A percentile compares a stretch with the other conserved stretches of the same genome.
phyloP scores from a whole-genome alignment of 1,140 invertebrate genomes.

The Conus ventricosus region DNA sequence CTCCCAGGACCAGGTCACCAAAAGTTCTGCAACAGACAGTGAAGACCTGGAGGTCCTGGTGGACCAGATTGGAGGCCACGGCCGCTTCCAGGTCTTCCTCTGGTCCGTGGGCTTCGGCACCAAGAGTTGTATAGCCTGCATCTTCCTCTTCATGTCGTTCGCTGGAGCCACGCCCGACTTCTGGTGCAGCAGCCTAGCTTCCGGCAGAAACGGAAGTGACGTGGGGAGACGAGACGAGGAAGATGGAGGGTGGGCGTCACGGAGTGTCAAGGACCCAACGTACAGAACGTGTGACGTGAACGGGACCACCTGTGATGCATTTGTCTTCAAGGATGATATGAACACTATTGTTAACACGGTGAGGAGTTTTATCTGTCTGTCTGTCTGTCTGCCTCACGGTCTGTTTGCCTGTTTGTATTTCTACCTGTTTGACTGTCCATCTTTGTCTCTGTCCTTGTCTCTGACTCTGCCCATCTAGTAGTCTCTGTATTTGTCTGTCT shows the following conservation, averaged over 20 bases:
- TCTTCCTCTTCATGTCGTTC: slow-evolving; percentile 25
- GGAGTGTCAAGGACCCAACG: not conserved
- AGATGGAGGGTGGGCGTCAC: not conserved
- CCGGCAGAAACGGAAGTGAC: not conserved
- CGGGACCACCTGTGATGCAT: not conserved
- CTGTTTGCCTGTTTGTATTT: too few relatives aligned
- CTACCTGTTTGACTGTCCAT: too few relatives aligned
- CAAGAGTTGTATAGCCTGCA: not conserved
- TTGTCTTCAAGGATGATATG: not conserved
- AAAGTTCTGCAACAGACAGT: too few relatives aligned
- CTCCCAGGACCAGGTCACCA: not conserved
- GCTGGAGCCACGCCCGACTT: slow-evolving; percentile 15
- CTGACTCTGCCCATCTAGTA: too few relatives aligned
- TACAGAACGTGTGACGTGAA: not conserved
- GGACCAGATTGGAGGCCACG: not conserved
- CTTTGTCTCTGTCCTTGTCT: too few relatives aligned
- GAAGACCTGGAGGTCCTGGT: not conserved
- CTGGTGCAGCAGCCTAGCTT: not conserved
- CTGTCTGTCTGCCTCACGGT: not conserved
- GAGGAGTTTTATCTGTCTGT: not conserved
- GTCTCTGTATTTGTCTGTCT: too few relatives aligned
- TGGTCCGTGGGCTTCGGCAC: not conserved
- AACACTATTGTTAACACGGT: not conserved
- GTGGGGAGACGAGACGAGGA: not conserved
- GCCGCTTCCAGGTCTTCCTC: not conserved